A percentile compares a stretch with the other conserved stretches of the same genome.
Conservation (phyloP, 1,140 invertebrate genomes). For the Gonioctena quinquepunctata region DNA sequence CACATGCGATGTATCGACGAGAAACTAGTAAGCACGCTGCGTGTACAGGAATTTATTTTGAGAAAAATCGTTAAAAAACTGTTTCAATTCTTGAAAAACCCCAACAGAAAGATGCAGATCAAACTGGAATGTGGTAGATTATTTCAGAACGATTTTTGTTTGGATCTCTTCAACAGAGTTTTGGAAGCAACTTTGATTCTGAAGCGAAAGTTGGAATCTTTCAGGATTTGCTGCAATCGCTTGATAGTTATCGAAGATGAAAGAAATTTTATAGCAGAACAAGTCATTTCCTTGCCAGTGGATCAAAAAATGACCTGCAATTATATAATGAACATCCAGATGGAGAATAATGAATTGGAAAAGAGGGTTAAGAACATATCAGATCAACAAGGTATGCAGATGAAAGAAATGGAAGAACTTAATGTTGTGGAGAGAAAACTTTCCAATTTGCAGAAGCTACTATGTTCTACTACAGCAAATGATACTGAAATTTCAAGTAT, state of each 20-base stretch:
- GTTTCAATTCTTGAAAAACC: constrained; percentile 17
- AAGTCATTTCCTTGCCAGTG: constrained; percentile 37
- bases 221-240: constrained; percentile 37
- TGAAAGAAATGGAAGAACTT: constrained; percentile 28
- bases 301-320: constrained; percentile 36
- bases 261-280: constrained; percentile 40
- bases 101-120: neutral
- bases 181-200: constrained; percentile 28
- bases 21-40: constrained; percentile 22
- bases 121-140: neutral
- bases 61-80: constrained; percentile 32
- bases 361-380: constrained; percentile 29
- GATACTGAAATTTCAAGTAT: constrained; percentile 15
- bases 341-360: constrained; percentile 38
- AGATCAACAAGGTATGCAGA: constrained; percentile 15
- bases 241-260: constrained; percentile 42
- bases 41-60: constrained; percentile 37
- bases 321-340: constrained; percentile 34
- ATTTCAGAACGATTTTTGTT: neutral
- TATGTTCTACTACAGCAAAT: constrained; percentile 18
- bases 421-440: constrained; percentile 34
- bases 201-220: constrained; percentile 31
- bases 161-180: constrained; percentile 35
- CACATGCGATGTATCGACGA: constrained; percentile 35
- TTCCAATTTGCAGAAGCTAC: constrained; percentile 20